phyloP scores from a whole-genome alignment of 2,797 vertebrate species.

The Siniperca scherzeri region DNA sequence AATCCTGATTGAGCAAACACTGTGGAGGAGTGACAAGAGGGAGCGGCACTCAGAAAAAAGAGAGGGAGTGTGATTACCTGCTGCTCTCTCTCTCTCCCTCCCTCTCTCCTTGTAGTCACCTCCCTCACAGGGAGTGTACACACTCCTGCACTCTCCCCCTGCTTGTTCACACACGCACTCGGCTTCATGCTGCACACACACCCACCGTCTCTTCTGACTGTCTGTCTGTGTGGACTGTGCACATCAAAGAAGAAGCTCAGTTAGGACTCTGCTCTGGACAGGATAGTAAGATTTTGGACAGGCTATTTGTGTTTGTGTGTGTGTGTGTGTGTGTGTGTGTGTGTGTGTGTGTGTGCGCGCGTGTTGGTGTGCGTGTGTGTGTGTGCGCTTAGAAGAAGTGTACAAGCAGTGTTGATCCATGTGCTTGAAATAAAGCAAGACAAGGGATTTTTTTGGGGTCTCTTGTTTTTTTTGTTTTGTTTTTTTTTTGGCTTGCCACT shows the following conservation, averaged over 20 bases:
- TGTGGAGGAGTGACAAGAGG: constrained; percentile 63
- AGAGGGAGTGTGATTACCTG: constrained; percentile 72
- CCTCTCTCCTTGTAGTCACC: constrained; percentile 54
- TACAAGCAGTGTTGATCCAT: constrained; percentile 31
- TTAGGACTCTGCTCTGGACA: constrained; percentile 21
- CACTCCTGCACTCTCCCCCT: constrained; percentile 57
- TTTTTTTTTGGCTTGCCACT: constrained; percentile 1
- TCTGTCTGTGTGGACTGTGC: constrained; percentile 34
- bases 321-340: neutral
- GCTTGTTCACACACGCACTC: constrained; percentile 79
- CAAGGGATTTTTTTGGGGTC: neutral
- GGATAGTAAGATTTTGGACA: constrained; percentile 11
- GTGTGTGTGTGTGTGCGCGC: neutral
- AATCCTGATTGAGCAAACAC: constrained; percentile 76
- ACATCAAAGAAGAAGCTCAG: constrained; percentile 50
- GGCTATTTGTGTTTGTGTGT: neutral
- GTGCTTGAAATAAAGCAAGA: constrained; percentile 36
- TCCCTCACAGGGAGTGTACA: constrained; percentile 77
- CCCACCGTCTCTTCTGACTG: constrained; percentile 36
- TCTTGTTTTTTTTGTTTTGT: neutral
- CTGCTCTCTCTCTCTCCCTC: constrained; percentile 22
- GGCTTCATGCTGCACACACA: constrained; percentile 63
- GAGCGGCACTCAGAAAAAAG: constrained; percentile 48
- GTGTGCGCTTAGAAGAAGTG: neutral
- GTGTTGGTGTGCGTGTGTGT: no score